These are phyloP conservation scores for Blomia tropicalis DNA, from an alignment of 2,888 invertebrate genomes.

Conservation along the genomic window DNA sequence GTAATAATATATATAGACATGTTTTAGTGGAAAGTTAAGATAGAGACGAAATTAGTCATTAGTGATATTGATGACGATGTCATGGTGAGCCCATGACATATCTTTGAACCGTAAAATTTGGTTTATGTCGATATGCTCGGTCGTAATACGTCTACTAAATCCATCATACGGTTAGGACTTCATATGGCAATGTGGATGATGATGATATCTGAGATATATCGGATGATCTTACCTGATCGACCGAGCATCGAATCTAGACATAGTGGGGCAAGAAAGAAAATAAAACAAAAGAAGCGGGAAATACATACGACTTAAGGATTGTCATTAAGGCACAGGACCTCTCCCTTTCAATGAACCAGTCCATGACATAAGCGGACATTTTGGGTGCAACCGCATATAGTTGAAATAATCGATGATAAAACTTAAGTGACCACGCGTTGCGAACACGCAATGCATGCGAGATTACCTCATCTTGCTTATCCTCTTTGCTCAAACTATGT, in stretches of 20 bases:
- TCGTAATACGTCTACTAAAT: too few species aligned
- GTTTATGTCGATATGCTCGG: too few species aligned
- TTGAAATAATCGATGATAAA: slow-evolving; percentile 80
- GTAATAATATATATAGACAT: slow-evolving; percentile 29
- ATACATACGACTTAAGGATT: slow-evolving; percentile 76
- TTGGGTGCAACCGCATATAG: slow-evolving; percentile 73
- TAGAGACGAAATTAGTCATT: not conserved
- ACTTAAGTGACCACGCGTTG: slow-evolving; percentile 80
- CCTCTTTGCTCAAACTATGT: slow-evolving; percentile 56
- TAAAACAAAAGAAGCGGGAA: slow-evolving; percentile 16
- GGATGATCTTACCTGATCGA: not conserved
- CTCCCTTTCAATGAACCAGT: slow-evolving; percentile 93
- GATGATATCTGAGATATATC: too few species aligned
- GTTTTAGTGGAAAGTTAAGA: not conserved
- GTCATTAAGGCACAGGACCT: slow-evolving; percentile 75
- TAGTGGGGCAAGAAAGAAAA: not conserved
- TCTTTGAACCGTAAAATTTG: too few species aligned
- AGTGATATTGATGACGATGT: too few species aligned
- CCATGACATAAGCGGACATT: slow-evolving; percentile 91
- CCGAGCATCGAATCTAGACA: too few species aligned
- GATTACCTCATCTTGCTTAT: slow-evolving; percentile 64
- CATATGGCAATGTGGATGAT: too few species aligned
- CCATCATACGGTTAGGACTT: too few species aligned
- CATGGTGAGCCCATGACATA: too few species aligned
- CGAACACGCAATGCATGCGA: slow-evolving; percentile 70